phyloP scores from a whole-genome alignment of 2,888 invertebrate genomes.

The Lasioglossum oenotherae region DNA sequence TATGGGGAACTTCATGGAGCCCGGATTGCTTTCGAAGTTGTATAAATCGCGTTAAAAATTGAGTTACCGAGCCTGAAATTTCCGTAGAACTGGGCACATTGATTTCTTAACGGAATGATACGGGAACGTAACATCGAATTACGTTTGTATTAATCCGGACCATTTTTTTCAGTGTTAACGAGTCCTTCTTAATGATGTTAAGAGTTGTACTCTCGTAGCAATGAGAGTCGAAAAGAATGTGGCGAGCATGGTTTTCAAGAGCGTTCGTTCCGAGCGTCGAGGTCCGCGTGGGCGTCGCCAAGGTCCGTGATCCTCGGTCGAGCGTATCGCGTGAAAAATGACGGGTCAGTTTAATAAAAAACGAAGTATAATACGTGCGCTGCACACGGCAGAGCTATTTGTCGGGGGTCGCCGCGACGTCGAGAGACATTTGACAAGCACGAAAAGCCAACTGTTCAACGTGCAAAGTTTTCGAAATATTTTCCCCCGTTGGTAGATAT shows the following conservation, averaged over 20 bases:
- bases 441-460: constrained; percentile 13
- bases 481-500: neutral
- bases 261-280: neutral
- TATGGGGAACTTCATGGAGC: neutral
- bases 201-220: neutral
- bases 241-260: neutral
- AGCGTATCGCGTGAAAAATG: constrained; percentile 30
- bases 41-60: neutral
- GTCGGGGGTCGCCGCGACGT: constrained; percentile 15
- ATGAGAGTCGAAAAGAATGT: neutral
- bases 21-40: neutral
- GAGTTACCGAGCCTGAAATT: neutral
- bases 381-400: constrained; percentile 16
- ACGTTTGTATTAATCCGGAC: neutral
- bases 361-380: constrained; percentile 18
- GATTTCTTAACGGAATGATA: neutral
- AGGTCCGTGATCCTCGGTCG: constrained; percentile 5
- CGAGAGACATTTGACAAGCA: constrained; percentile 28
- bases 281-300: neutral
- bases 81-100: neutral
- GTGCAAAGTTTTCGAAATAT: constrained; percentile 19
- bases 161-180: neutral
- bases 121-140: neutral
- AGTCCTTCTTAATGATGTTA: neutral
- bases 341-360: constrained; percentile 36